These are phyloP conservation scores for Metopolophium dirhodum DNA, from an alignment of 1,140 invertebrate genomes.

Conservation along the genomic window DNA sequence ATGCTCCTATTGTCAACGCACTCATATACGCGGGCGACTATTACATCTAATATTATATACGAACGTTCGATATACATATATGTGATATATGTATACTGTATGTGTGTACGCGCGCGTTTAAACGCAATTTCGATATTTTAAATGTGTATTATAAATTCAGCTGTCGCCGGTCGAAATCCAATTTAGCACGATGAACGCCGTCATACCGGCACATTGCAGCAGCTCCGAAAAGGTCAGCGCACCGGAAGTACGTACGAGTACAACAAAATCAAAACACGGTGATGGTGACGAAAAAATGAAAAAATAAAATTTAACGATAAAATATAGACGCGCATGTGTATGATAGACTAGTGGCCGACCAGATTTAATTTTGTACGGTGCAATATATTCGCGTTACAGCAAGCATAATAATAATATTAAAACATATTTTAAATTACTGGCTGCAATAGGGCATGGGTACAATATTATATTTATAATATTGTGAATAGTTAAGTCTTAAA, in stretches of 20 bases:
- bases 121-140: constrained; percentile 20
- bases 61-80: not conserved
- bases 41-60: not conserved
- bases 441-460: not conserved
- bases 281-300: not conserved
- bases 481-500: not conserved
- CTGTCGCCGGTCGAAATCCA: not conserved
- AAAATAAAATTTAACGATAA: not conserved
- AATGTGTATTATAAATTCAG: not conserved
- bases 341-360: not conserved
- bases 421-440: no score
- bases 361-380: not conserved
- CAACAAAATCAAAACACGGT: not conserved
- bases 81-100: not conserved
- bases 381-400: not conserved
- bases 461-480: not conserved
- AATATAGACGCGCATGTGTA: not conserved
- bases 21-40: not conserved
- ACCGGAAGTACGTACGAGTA: not conserved
- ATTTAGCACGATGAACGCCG: not conserved
- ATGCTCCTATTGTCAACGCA: not conserved
- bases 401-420: no score
- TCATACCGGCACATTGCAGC: not conserved
- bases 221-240: not conserved
- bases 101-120: not conserved